Evolutionary conservation across 1,140 invertebrate genomes (phyloP), one percentile per base, ranked within the genome.

Genomic region (Drosophila auraria): DNA sequence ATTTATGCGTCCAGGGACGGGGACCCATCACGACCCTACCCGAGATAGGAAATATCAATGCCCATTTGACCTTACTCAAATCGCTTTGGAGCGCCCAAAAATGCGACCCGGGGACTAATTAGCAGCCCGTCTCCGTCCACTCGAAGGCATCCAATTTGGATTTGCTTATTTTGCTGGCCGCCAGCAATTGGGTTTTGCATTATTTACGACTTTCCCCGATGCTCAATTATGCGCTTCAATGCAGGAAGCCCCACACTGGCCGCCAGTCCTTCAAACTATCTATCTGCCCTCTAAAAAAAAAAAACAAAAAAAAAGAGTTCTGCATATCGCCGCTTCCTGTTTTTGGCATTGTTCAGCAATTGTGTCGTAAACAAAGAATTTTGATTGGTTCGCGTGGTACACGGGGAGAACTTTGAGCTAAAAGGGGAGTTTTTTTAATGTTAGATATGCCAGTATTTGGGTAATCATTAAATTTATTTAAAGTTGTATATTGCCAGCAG

Each of bases 221-320:
- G 81, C 64, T 83, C 71, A 83, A 89, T 87, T 87, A 87, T 83
- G 83, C 81, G 69, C 77, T 70, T 33, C 68, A 47, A 30, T 78
- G 74, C 77, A 62, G 84, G 84, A 83, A 83, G 69, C 40, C 53
- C 71, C 80, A 69, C 58, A 80, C 58, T 87, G 70, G 62, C 54
- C 72, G 62, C 49, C 72, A 87, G 83, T 89, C 81, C 83, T 83
- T 83, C 80, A 89, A 80, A 57, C 72, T 68, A 65, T 27, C 30
- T 45, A 40, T 30, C 25, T 40, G 44, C 33, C 40, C 42, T 33
- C 7, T 42, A 0, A 56, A 38, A 9, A 12, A 56, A 38, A 9
- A 7, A 12, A n/a, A 14, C 0, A 17, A 33, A 33, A 63, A 71
- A 70, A 51, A 60, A 60, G 68, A 53, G 68, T 72, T 71, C 14